Evolutionary conservation across 2,888 invertebrate species (phyloP), one percentile per base, ranked within the genome.

Genomic region (Polymixis flavicincta): DNA sequence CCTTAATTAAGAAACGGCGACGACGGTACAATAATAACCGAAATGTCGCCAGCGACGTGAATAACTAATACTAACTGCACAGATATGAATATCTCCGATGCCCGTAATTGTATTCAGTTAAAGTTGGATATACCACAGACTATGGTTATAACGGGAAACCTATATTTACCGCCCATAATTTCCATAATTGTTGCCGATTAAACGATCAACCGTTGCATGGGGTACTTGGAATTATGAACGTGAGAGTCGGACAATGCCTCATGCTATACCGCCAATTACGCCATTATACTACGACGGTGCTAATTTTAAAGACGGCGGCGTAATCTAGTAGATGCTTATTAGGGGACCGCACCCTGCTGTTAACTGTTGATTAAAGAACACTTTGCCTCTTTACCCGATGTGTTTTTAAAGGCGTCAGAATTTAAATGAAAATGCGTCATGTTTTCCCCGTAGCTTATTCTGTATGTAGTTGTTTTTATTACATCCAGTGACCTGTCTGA

Each of bases 221-320:
- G 77, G 73, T 73, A 71, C 65, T 61, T 14, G 48, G 80, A 83
- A 84, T 80, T 80, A 87, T 86, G 86, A 72, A 85, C 77, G 83
- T 71, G 76, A 72, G 67, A 71, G 84, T 72, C 78, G 77, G 80
- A 83, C 84, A 78, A 83, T 88, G 69, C 80, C 82, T 87, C 85
- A 86, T 79, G 74, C 83, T 76, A 80, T 75, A 79, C 84, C 82
- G 80, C 80, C 84, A 91, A 92, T 92, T 92, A 92, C 83, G 88
- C 85, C 74, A 90, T 89, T 90, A 91, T 85, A 85, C 50, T 63
- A 45, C 86, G 85, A 85, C 84, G 86, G 86, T 84, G 89, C 86
- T 88, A 91, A 90, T 90, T 90, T 86, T 82, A 84, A 87, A 77
- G 86, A 87, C 74, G 79, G 65, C 55, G 57, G 57, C 25, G 76